phyloP scores from a whole-genome alignment of 2,888 invertebrate species.

The Petrolisthes cinctipes region DNA sequence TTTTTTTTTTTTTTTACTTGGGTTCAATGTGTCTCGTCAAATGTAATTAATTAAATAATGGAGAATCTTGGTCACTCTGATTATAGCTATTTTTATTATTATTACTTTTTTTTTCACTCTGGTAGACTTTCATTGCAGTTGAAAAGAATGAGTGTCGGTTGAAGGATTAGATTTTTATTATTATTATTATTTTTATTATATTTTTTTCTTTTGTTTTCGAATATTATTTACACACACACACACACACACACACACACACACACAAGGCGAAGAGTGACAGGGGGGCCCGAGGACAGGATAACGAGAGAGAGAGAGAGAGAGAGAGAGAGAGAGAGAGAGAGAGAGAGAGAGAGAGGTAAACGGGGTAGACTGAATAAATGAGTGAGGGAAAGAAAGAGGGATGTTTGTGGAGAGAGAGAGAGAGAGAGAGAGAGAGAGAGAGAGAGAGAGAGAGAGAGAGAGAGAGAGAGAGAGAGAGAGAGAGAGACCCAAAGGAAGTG shows the following conservation, averaged over 20 bases:
- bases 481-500: background rate
- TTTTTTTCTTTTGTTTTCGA: too few relatives aligned
- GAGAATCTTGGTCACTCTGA: too few relatives aligned
- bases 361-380: background rate
- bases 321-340: background rate
- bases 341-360: background rate
- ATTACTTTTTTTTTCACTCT: too few relatives aligned
- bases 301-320: background rate
- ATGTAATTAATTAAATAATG: too few relatives aligned
- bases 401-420: background rate
- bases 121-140: too few relatives aligned
- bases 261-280: background rate
- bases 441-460: constrained; percentile 21
- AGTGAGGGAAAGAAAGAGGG: background rate
- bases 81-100: too few relatives aligned
- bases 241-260: constrained; percentile 18
- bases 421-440: background rate
- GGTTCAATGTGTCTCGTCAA: too few relatives aligned
- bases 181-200: too few relatives aligned
- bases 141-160: too few relatives aligned
- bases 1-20: too few relatives aligned
- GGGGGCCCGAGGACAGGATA: background rate
- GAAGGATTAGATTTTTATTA: too few relatives aligned
- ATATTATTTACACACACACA: constrained; percentile 8
- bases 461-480: constrained; percentile 1